Conservation (phyloP, 2,113 vertebrate species). For the Lycaon pictus region DNA sequence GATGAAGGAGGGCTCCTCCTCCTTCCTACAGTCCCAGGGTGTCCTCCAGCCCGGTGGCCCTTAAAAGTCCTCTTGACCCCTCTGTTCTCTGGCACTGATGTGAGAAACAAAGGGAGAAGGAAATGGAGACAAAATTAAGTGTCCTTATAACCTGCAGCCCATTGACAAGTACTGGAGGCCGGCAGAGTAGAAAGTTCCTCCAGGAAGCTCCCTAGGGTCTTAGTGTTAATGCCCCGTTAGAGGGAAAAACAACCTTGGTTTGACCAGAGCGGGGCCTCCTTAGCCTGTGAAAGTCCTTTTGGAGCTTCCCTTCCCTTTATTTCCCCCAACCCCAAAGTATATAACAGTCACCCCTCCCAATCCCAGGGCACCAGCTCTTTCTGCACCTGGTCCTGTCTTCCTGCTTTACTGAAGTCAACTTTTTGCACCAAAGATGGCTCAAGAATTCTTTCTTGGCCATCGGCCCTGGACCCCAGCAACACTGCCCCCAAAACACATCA, state of each 20-base stretch:
- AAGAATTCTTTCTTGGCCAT: background rate
- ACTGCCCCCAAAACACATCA: too few relatives aligned
- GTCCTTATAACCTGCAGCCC: background rate
- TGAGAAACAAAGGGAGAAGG: background rate
- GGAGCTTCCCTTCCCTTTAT: background rate
- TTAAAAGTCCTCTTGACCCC: fast-evolving
- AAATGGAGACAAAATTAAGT: background rate
- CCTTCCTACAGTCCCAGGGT: background rate
- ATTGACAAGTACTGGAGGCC: background rate
- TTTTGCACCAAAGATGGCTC: background rate
- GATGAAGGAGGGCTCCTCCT: background rate
- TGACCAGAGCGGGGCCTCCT: background rate
- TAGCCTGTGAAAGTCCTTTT: background rate
- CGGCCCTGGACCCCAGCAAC: too few relatives aligned
- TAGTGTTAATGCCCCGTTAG: background rate
- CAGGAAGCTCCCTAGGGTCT: background rate
- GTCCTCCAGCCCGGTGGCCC: background rate
- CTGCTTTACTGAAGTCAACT: too few relatives aligned
- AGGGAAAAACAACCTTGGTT: background rate
- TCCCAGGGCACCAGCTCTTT: background rate
- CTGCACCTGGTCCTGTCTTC: background rate
- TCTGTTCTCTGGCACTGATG: background rate
- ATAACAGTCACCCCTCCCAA: background rate
- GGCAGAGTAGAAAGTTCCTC: background rate
- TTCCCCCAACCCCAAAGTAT: background rate